Evolutionary conservation across 2,113 vertebrate genomes (phyloP).

Genomic region (Eleginops maclovinus): DNA sequence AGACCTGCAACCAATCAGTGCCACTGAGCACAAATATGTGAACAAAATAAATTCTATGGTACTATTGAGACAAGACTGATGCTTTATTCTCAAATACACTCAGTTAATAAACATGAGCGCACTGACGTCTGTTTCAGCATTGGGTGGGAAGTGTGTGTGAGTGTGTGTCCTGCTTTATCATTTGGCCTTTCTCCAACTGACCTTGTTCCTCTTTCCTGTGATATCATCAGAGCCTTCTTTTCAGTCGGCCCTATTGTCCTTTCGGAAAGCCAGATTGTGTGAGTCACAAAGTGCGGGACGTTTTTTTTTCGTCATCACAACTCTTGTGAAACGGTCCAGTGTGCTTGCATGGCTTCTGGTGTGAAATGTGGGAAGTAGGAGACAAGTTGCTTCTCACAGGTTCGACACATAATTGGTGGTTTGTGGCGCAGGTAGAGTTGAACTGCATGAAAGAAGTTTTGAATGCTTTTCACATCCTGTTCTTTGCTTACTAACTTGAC

Average conservation of each 20-base stretch:
- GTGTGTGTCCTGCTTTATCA: constrained; percentile 25
- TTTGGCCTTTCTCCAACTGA: constrained; percentile 67
- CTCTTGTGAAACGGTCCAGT: constrained; percentile 24
- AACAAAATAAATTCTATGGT: constrained; percentile 1
- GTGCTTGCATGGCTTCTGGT: constrained; percentile 21
- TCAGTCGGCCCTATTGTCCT: constrained; percentile 87
- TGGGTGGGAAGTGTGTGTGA: neutral
- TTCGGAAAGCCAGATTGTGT: constrained; percentile 78
- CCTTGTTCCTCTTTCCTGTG: constrained; percentile 76
- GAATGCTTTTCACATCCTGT: constrained; percentile 28
- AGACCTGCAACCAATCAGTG: constrained; percentile 27
- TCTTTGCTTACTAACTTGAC: neutral
- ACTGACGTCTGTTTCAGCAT: neutral
- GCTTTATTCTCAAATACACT: neutral
- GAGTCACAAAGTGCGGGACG: constrained; percentile 62
- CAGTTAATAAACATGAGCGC: constrained; percentile 24
- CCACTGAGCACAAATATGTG: constrained; percentile 21
- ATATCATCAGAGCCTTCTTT: constrained; percentile 86
- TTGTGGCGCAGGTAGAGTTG: neutral
- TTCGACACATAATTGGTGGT: neutral
- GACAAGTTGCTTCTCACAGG: neutral
- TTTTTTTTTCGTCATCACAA: constrained; percentile 6
- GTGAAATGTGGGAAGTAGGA: constrained; percentile 32
- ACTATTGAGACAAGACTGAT: neutral
- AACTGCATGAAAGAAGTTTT: neutral